phyloP scores from a whole-genome alignment of 2,888 invertebrate genomes.

The Cantharis nigra region DNA sequence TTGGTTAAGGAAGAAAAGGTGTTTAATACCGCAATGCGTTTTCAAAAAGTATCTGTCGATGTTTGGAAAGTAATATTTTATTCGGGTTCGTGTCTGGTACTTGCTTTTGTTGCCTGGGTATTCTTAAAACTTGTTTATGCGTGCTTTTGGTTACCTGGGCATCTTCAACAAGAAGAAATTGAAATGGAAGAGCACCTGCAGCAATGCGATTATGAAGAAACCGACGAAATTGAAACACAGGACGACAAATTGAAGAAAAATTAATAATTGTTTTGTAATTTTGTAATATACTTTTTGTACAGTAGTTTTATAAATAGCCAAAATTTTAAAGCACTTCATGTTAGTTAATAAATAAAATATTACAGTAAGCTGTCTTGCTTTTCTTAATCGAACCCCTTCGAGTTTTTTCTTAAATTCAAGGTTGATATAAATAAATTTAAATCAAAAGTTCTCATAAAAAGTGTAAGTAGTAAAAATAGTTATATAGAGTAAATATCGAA shows the following conservation, averaged over 20 bases:
- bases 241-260: neutral
- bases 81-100: slow-evolving; percentile 64
- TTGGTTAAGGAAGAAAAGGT: neutral
- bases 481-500: neutral
- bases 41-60: slow-evolving; percentile 71
- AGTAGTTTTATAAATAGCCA: neutral
- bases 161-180: slow-evolving; percentile 62
- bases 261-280: neutral
- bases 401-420: neutral
- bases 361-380: neutral
- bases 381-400: neutral
- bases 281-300: neutral
- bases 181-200: slow-evolving; percentile 28
- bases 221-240: neutral
- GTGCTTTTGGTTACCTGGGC: slow-evolving; percentile 67
- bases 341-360: neutral
- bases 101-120: slow-evolving; percentile 68
- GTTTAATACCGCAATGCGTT: slow-evolving; percentile 59
- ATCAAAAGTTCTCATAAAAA: neutral
- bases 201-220: neutral
- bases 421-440: neutral
- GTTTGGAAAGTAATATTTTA: slow-evolving; percentile 69
- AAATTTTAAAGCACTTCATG: neutral
- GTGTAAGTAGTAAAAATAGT: neutral
- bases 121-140: slow-evolving; percentile 68